These are phyloP conservation scores for Orestias chungarensis DNA, from an alignment of 2,797 vertebrate genomes.

Conservation along the genomic window DNA sequence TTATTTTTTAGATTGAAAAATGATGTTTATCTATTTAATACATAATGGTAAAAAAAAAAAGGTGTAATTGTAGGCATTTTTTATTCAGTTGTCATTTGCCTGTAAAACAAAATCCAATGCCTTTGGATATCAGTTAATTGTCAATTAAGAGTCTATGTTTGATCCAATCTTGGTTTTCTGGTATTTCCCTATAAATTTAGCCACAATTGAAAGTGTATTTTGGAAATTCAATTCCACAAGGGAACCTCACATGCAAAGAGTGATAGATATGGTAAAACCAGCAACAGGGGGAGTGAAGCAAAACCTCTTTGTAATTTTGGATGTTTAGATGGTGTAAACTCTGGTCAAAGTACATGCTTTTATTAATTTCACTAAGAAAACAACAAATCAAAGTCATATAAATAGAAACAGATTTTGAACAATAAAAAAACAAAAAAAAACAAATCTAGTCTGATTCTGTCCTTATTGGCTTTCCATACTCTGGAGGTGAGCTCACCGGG, in stretches of 20 bases:
- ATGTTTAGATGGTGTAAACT: neutral
- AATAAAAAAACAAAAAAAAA: too few relatives aligned
- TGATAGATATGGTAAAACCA: too few relatives aligned
- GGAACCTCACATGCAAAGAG: too few relatives aligned
- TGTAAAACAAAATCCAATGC: neutral
- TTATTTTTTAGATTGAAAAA: too few relatives aligned
- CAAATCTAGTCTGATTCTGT: too few relatives aligned
- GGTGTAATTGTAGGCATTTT: neutral
- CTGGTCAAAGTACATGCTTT: neutral
- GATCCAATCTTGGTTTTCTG: neutral
- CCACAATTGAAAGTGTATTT: neutral
- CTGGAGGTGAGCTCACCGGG: conserved; percentile 57
- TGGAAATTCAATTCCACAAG: neutral
- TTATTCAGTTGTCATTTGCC: neutral
- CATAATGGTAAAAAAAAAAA: neutral
- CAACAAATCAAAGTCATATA: neutral
- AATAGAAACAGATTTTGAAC: neutral
- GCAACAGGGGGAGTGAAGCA: neutral
- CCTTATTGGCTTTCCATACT: neutral
- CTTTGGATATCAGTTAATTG: neutral
- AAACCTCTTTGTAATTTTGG: neutral
- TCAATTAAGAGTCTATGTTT: neutral
- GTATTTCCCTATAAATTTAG: neutral
- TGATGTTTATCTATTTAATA: too few relatives aligned
- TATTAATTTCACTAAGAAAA: neutral